phyloP scores from a whole-genome alignment of 1,140 invertebrate genomes.

The Drosophila lacertosa region DNA sequence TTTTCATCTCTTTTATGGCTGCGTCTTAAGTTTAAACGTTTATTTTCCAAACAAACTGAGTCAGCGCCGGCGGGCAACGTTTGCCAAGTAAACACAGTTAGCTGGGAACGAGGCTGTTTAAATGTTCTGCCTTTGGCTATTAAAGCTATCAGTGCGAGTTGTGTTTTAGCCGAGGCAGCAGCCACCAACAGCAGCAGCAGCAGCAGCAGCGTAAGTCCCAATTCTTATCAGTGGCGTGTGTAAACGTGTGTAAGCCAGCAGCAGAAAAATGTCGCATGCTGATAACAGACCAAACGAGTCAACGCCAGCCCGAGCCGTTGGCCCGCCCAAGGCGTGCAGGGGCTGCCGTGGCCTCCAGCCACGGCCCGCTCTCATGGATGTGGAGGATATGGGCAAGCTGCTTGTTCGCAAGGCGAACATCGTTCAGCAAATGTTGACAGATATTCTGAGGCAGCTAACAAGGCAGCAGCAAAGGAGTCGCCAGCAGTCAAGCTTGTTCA shows the following conservation, averaged over 20 bases:
- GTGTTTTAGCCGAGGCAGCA: slow-evolving; percentile 28
- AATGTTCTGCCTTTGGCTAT: slow-evolving; percentile 37
- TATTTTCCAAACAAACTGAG: slow-evolving; percentile 3
- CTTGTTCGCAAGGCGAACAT: slow-evolving; percentile 51
- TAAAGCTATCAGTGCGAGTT: slow-evolving; percentile 44
- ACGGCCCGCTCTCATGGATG: slow-evolving; percentile 39
- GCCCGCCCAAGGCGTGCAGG: slow-evolving; percentile 43
- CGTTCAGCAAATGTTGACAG: slow-evolving; percentile 57
- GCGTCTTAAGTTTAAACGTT: not conserved
- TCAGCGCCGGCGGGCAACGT: slow-evolving; percentile 16
- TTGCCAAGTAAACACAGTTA: slow-evolving; percentile 35
- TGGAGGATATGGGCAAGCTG: slow-evolving; percentile 57
- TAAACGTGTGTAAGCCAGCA: slow-evolving; percentile 33
- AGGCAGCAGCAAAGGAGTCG: slow-evolving; percentile 20
- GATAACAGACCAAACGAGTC: slow-evolving; percentile 38
- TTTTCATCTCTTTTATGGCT: no score
- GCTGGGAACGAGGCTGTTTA: not conserved
- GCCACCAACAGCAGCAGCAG: slow-evolving; percentile 4
- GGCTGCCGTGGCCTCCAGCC: slow-evolving; percentile 55
- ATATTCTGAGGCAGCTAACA: slow-evolving; percentile 48
- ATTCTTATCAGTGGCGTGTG: slow-evolving; percentile 37
- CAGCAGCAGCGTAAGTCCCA: slow-evolving; percentile 33
- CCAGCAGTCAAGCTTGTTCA: not conserved
- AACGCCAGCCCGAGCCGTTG: slow-evolving; percentile 18
- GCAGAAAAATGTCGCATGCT: slow-evolving; percentile 61